Evolutionary conservation across 2,888 invertebrate genomes (phyloP), one percentile per base, ranked within the genome.

Genomic region (Erynnis tages): DNA sequence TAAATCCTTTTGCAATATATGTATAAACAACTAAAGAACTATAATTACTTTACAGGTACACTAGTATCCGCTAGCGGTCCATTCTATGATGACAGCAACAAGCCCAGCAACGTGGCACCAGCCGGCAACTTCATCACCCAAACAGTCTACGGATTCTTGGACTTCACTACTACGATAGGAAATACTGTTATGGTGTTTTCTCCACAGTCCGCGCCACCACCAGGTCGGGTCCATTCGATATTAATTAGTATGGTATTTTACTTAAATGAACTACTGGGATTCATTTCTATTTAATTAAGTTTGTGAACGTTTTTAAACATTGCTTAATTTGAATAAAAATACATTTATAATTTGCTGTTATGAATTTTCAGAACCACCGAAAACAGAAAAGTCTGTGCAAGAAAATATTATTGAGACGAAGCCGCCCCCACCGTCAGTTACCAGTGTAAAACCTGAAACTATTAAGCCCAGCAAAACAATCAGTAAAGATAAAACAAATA

Each of bases 181-280:
- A 96, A 97, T 77, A 97, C 97, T 8, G 94, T 97, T 46, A 97
- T 97, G 96, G 94, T 97, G 25, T 97, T 97, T 81, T 97, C 97
- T 0, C 97, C 97, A 0, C 94, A 96, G 66, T 96, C 95, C 66
- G 93, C 93, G 16, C 93, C 95, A 14, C 82, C 92, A 74, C 90
- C 93, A 88, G 94, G 94, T 55, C 48, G 19, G 19, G 30, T 48
- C 27, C 32, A 23, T 23, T 54, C 37, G 4, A 8, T 29, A 25
- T 32, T 29, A n/a, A 8, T 21, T 5, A 37, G 6, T 11, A n/a
- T 29, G 4, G n/a, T 5, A n/a, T n/a, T n/a, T n/a, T n/a, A n/a
- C n/a, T n/a, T n/a, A n/a, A n/a, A n/a, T n/a, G n/a, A n/a, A n/a
- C n/a, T n/a, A n/a, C n/a, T n/a, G n/a, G n/a, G n/a, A n/a, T n/a